Conservation (phyloP, 2,113 vertebrate species). For the Cyanoramphus novaezelandiae region DNA sequence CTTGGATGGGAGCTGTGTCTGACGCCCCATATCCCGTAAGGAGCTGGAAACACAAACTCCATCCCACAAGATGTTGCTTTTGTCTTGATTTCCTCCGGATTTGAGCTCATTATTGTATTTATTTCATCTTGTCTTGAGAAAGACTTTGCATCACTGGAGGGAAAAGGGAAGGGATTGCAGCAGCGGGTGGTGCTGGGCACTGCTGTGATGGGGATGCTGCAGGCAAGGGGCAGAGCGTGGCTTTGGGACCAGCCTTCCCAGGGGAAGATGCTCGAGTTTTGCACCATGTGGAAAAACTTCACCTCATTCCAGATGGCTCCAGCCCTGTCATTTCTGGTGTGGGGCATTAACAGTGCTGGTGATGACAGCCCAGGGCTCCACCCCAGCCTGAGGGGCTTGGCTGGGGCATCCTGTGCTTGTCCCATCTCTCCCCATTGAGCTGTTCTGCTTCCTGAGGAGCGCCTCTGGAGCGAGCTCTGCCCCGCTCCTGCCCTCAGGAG, state of each 20-base stretch:
- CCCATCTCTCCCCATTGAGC: not conserved
- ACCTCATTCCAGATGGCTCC: not conserved
- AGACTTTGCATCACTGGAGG: not conserved
- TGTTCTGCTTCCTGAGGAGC: not conserved
- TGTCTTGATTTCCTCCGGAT: not conserved
- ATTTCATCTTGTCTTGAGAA: not conserved
- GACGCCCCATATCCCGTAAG: not conserved
- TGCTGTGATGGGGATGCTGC: not conserved
- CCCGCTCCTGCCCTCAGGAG: not conserved
- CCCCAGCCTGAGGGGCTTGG: accelerated
- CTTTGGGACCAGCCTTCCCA: accelerated
- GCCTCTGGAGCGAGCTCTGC: not conserved
- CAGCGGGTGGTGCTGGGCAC: not conserved
- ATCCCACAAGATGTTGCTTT: not conserved
- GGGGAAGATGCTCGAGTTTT: not conserved
- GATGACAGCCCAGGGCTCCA: not conserved
- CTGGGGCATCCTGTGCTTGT: not conserved
- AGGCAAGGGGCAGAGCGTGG: not conserved
- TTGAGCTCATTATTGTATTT: not conserved
- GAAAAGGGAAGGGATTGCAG: not conserved
- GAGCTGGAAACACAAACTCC: not conserved
- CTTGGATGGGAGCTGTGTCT: not conserved
- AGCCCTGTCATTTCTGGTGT: not conserved
- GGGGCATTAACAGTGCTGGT: not conserved
- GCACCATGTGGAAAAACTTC: not conserved